Percentiles rank a stretch among this genome's conserved stretches.
Evolutionary conservation across 2,113 vertebrate species (phyloP).

Genomic region (Theristicus caerulescens): DNA sequence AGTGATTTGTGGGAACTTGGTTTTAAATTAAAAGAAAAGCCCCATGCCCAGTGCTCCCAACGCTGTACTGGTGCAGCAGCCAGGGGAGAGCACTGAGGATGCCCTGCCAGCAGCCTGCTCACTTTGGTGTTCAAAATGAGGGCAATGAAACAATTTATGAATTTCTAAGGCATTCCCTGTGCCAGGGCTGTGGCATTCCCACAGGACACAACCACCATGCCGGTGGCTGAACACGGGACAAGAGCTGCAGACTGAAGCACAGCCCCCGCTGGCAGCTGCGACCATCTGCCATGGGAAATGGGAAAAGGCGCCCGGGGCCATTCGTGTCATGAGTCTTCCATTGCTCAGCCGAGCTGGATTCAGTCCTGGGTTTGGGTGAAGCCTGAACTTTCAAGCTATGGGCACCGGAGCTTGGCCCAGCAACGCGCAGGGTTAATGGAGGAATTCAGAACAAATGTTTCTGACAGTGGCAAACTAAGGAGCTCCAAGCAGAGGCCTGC

Average conservation of each 20-base stretch:
- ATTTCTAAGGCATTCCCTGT: not conserved
- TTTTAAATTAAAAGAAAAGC: not conserved
- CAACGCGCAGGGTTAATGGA: fast-evolving
- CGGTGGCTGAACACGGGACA: not conserved
- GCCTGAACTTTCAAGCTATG: not conserved
- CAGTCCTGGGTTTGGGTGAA: not conserved
- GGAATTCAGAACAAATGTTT: not conserved
- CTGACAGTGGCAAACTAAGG: not conserved
- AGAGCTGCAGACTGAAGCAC: not conserved
- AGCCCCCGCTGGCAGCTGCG: not conserved
- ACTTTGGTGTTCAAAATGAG: not conserved
- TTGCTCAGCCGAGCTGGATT: not conserved
- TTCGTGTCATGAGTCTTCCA: not conserved
- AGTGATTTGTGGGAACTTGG: not conserved
- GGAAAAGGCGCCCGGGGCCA: not conserved
- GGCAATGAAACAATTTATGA: not conserved
- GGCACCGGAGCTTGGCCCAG: not conserved
- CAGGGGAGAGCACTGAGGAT: not conserved
- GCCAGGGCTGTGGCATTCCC: not conserved
- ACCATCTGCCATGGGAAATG: not conserved
- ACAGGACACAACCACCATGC: not conserved
- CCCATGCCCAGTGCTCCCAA: not conserved
- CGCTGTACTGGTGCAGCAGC: not conserved
- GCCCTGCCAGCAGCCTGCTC: not conserved
- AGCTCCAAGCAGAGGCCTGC: not conserved